Conservation (phyloP, 2,888 invertebrate species). For the Chloroclystis v-ata region DNA sequence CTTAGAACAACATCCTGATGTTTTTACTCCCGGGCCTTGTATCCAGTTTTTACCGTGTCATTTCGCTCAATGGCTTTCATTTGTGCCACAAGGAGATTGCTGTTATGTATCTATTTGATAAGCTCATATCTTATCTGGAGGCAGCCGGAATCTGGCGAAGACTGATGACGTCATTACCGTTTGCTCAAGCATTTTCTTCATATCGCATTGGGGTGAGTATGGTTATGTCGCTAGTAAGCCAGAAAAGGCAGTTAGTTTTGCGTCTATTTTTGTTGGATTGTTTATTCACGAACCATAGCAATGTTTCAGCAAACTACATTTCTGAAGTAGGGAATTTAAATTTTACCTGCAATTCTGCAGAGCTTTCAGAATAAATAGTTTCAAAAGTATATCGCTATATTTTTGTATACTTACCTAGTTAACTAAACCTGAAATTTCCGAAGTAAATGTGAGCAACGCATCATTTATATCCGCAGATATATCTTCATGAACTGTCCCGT, state of each 20-base stretch:
- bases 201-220: conserved; percentile 24
- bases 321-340: too few relatives aligned
- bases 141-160: conserved; percentile 34
- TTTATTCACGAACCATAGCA: neutral
- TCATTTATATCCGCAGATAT: too few relatives aligned
- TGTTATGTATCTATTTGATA: conserved; percentile 52
- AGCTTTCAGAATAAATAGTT: too few relatives aligned
- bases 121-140: conserved; percentile 55
- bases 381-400: too few relatives aligned
- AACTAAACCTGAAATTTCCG: too few relatives aligned
- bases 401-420: too few relatives aligned
- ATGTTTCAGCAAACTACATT: too few relatives aligned
- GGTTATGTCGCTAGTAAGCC: conserved; percentile 10
- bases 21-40: too few relatives aligned
- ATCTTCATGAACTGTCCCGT: too few relatives aligned
- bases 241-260: neutral
- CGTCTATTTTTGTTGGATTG: neutral
- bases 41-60: conserved; percentile 20
- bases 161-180: conserved; percentile 49
- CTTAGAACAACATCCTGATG: too few relatives aligned
- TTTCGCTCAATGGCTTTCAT: conserved; percentile 30
- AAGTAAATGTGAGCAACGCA: too few relatives aligned
- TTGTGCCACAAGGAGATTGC: conserved; percentile 45
- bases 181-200: conserved; percentile 36
- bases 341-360: too few relatives aligned